A percentile compares a stretch with the other conserved stretches of the same genome.
These are phyloP conservation scores for Helarctos malayanus DNA, from an alignment of 2,797 vertebrate genomes.

Conservation along the genomic window DNA sequence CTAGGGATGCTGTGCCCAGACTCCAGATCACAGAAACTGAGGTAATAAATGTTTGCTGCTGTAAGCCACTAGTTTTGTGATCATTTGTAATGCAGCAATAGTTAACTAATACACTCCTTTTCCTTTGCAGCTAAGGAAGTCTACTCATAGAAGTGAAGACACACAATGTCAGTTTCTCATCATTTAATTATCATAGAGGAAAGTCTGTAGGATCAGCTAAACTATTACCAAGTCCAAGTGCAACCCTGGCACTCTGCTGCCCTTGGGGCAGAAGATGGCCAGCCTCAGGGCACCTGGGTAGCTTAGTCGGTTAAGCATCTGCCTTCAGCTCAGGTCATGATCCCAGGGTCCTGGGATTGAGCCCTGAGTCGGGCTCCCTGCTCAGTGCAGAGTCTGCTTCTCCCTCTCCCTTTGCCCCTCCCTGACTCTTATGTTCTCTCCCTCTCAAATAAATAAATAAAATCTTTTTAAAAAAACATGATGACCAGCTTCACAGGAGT, in stretches of 20 bases:
- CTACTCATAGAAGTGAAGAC: slow-evolving; percentile 57
- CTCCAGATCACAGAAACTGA: slow-evolving; percentile 56
- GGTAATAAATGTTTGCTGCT: slow-evolving; percentile 53
- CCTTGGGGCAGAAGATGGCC: background rate
- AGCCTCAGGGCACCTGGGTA: background rate
- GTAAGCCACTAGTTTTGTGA: slow-evolving; percentile 60
- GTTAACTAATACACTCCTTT: slow-evolving; percentile 54
- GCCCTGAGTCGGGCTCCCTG: background rate
- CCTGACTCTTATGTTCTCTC: background rate
- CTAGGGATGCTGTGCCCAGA: background rate
- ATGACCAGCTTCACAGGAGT: background rate
- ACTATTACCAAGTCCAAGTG: background rate
- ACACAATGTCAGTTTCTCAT: slow-evolving; percentile 16
- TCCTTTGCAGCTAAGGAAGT: slow-evolving; percentile 56
- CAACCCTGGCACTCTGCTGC: background rate
- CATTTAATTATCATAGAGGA: slow-evolving; percentile 44
- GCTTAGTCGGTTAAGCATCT: background rate
- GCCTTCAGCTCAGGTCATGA: background rate
- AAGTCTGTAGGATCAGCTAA: slow-evolving; percentile 56
- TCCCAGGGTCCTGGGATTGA: background rate
- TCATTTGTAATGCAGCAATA: slow-evolving; percentile 60
- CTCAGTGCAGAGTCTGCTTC: background rate
- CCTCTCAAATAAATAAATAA: background rate
- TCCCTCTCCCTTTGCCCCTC: background rate
- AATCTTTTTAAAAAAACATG: background rate